Conservation (phyloP, 2,797 vertebrate genomes). For the Clarias fuscus region DNA sequence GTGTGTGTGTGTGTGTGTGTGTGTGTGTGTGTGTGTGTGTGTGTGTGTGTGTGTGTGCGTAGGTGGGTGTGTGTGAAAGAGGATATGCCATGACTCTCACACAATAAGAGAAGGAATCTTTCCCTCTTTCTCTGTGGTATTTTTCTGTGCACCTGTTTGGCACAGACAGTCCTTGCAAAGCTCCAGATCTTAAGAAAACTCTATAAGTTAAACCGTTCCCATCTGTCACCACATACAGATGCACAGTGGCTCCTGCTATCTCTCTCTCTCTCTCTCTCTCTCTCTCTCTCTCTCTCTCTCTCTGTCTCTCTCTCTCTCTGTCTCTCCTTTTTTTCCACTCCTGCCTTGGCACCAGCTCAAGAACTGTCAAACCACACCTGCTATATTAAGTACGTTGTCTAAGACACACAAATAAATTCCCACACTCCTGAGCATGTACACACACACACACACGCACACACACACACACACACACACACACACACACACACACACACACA, state of each 20-base stretch:
- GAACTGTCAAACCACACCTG: conserved; percentile 80
- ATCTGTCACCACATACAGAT: conserved; percentile 80
- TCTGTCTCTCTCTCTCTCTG: conserved; percentile 63
- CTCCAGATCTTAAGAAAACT: conserved; percentile 81
- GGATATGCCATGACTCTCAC: conserved; percentile 18
- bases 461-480: no score
- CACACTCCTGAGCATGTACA: conserved; percentile 36
- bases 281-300: conserved; percentile 59
- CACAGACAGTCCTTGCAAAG: conserved; percentile 71
- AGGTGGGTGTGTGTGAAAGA: not conserved
- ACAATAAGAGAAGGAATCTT: conserved; percentile 16
- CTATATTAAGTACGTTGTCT: conserved; percentile 76
- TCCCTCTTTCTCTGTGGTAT: conserved; percentile 60
- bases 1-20: not conserved
- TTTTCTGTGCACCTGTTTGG: conserved; percentile 78
- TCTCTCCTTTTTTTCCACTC: conserved; percentile 66
- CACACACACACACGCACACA: not conserved
- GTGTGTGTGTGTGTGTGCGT: conserved; percentile 6
- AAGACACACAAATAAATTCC: conserved; percentile 50
- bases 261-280: conserved; percentile 60
- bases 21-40: not conserved
- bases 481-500: conserved; percentile 13
- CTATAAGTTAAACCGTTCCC: conserved; percentile 83
- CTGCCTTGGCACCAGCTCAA: conserved; percentile 78
- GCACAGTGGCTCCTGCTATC: conserved; percentile 61